phyloP scores from a whole-genome alignment of 1,140 invertebrate species.

The Batillaria attramentaria region DNA sequence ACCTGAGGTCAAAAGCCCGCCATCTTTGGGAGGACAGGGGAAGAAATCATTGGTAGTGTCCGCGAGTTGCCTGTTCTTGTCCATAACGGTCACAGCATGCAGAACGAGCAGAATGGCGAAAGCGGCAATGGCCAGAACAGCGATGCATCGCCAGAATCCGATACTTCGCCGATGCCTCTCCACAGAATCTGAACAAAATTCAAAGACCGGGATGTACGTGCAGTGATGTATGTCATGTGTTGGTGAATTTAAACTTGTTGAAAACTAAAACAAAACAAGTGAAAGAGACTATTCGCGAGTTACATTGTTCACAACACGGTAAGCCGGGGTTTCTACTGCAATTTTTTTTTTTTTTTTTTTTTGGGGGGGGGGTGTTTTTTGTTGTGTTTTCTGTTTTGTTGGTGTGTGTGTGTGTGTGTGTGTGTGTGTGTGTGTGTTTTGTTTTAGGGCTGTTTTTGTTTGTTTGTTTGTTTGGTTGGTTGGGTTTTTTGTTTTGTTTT shows the following conservation, averaged over 20 bases:
- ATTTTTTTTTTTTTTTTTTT: neutral
- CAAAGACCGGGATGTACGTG: neutral
- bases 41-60: neutral
- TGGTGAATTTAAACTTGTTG: too few species aligned
- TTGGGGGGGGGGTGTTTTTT: too few species aligned
- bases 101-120: constrained; percentile 2
- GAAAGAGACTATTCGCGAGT: too few species aligned
- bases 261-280: too few species aligned
- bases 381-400: too few species aligned
- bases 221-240: neutral
- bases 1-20: constrained; percentile 4
- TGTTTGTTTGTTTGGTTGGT: too few species aligned
- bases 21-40: constrained; percentile 14
- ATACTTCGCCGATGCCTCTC: constrained; percentile 26
- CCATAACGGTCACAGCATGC: constrained; percentile 1
- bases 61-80: neutral
- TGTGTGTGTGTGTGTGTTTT: too few species aligned
- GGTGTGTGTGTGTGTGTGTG: too few species aligned
- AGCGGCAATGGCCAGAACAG: neutral
- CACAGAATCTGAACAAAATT: neutral
- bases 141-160: constrained; percentile 23
- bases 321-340: neutral
- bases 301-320: too few species aligned
- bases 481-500: too few species aligned
- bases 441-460: too few species aligned